Base-by-base conservation (phyloP, 2,888 invertebrate species). In the Resseliella maxima region DNA sequence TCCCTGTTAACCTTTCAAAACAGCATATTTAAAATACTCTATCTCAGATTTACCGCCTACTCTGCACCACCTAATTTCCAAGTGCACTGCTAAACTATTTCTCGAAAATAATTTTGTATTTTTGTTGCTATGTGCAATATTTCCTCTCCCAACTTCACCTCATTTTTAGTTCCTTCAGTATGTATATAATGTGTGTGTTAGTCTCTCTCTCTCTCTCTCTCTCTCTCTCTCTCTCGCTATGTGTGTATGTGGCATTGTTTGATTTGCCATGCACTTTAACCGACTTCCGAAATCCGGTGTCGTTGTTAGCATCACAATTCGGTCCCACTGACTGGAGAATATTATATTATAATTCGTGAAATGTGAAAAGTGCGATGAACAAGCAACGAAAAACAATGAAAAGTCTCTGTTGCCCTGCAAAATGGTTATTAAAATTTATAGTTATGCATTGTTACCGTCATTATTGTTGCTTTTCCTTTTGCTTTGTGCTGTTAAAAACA, bases 381-480 rank as follows among this genome's bases (percentile, higher is more conserved):
- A 18, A 12, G 59, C 27, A n/a, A 24, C 18, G 59, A 59, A 31
- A 72, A 72, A 72, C 72, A 72, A 72, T 24, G 59, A 59, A 59
- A 72, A 72, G 35, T 72, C 72, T 72, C 35, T n/a, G n/a, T n/a
- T n/a, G 31, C 72, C 31, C 72, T 72, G 59, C n/a, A 59, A 59
- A 59, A 59, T 72, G 72, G 27, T 72, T 72, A 72, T 72, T 72
- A 72, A 72, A 72, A 72, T 72, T 72, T 72, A 72, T 72, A 31
- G 72, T 72, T 72, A 31, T 72, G 72, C 72, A 72, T 72, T 72
- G 72, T 72, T 72, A 8, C 41, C 72, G 27, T 31, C 72, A 72
- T 72, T 72, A 72, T 72, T 72, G 72, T 31, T 31, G 72, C 72
- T 72, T 15, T n/a, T 59, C 5, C 59, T 59, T n/a, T 59, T 72